phyloP scores from a whole-genome alignment of 53 echinoderm and acorn worm genomes.

The Zoroaster sp. region DNA sequence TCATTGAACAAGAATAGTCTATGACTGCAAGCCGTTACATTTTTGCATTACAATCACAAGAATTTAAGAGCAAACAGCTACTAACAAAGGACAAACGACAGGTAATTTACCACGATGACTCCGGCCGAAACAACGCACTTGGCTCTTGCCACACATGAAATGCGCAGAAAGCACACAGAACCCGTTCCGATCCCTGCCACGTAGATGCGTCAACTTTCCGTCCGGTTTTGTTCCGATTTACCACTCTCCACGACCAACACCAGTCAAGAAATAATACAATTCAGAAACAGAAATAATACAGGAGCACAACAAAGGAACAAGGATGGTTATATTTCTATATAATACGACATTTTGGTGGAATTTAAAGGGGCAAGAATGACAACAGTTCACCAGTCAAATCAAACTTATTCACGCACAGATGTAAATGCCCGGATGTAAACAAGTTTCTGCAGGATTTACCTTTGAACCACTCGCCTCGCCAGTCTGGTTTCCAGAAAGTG shows the following conservation, averaged over 20 bases:
- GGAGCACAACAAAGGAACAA: conserved; percentile 2
- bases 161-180: not conserved
- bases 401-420: conserved; percentile 56
- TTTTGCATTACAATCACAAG: not conserved
- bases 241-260: not conserved
- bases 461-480: conserved; percentile 40
- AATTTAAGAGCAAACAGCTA: not conserved
- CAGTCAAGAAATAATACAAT: not conserved
- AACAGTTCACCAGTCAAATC: conserved; percentile 56
- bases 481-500: conserved; percentile 28
- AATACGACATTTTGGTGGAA: conserved; percentile 57
- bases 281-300: conserved; percentile 25
- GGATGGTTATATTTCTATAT: not conserved
- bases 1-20: not conserved
- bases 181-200: conserved; percentile 32
- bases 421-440: conserved; percentile 72
- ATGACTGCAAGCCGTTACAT: not conserved
- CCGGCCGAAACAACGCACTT: not conserved
- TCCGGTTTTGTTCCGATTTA: not conserved
- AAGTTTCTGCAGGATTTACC: conserved; percentile 52
- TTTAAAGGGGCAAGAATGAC: conserved; percentile 49
- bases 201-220: conserved; percentile 38
- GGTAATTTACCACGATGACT: not conserved
- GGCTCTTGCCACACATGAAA: conserved; percentile 9
- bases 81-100: conserved; percentile 11